These are phyloP conservation scores for Teleopsis dalmanni DNA, from an alignment of 1,140 invertebrate genomes.

Conservation along the genomic window DNA sequence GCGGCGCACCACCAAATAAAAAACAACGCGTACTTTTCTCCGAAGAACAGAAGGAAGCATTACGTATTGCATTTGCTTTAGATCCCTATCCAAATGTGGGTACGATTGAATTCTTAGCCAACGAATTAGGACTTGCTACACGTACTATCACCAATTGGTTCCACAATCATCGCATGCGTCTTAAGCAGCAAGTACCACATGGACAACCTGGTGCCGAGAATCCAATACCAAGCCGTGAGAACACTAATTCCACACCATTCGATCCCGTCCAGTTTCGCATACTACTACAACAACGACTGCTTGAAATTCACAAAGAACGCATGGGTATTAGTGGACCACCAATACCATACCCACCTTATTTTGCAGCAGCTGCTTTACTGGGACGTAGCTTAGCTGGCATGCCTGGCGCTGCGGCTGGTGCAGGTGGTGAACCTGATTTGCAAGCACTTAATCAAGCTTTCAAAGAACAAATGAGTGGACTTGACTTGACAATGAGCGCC, in stretches of 20 bases:
- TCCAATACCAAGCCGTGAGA: slow-evolving; percentile 60
- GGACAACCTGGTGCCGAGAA: slow-evolving; percentile 54
- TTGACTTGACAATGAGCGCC: slow-evolving; percentile 72
- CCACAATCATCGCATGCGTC: slow-evolving; percentile 96
- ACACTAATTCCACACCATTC: slow-evolving; percentile 61
- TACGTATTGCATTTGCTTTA: slow-evolving; percentile 84
- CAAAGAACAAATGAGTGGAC: slow-evolving; percentile 67
- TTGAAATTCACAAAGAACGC: slow-evolving; percentile 77
- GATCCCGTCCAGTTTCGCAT: slow-evolving; percentile 86
- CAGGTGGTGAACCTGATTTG: slow-evolving; percentile 44
- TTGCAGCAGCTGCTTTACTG: slow-evolving; percentile 64
- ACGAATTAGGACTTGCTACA: slow-evolving; percentile 83
- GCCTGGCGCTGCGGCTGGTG: slow-evolving; percentile 41
- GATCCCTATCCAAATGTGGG: slow-evolving; percentile 94
- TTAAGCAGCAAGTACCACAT: slow-evolving; percentile 83
- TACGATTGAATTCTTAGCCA: slow-evolving; percentile 90
- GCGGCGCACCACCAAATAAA: slow-evolving; percentile 68
- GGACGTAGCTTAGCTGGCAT: slow-evolving; percentile 51
- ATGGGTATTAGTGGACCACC: slow-evolving; percentile 65
- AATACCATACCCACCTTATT: slow-evolving; percentile 61
- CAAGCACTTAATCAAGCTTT: slow-evolving; percentile 53
- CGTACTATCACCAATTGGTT: slow-evolving; percentile 99
- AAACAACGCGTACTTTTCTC: slow-evolving; percentile 92
- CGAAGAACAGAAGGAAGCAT: slow-evolving; percentile 95
- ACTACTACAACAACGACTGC: slow-evolving; percentile 75